Evolutionary conservation across 1,140 invertebrate species (phyloP).

Genomic region (Homarus americanus): DNA sequence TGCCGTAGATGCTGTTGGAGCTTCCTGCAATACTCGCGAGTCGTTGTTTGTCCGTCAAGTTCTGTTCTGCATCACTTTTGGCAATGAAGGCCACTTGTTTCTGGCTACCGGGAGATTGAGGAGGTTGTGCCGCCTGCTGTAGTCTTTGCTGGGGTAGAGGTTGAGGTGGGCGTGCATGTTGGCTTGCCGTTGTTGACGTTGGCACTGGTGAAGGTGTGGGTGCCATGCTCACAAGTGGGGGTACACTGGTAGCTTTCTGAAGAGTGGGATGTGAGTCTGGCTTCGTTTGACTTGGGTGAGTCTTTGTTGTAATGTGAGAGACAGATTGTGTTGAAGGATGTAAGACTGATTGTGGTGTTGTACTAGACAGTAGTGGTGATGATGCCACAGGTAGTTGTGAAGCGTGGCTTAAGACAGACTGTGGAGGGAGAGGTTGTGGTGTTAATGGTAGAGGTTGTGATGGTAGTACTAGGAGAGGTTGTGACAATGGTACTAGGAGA

Average conservation of each 20-base stretch:
- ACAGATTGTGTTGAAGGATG: slow-evolving; percentile 22
- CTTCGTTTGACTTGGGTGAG: slow-evolving; percentile 36
- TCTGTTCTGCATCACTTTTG: slow-evolving; percentile 46
- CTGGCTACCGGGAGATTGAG: slow-evolving; percentile 46
- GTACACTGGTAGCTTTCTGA: slow-evolving; percentile 37
- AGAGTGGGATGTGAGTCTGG: slow-evolving; percentile 14
- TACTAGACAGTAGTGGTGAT: neutral
- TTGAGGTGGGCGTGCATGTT: slow-evolving; percentile 76
- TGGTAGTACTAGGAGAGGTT: neutral
- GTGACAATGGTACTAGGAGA: neutral
- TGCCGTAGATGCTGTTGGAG: slow-evolving; percentile 61
- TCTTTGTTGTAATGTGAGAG: slow-evolving; percentile 10
- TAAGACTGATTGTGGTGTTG: slow-evolving; percentile 19
- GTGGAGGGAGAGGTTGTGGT: slow-evolving; percentile 1
- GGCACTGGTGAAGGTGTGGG: slow-evolving; percentile 33
- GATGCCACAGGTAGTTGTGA: neutral
- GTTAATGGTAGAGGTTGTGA: neutral
- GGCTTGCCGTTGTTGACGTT: slow-evolving; percentile 20
- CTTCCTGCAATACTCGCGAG: slow-evolving; percentile 53
- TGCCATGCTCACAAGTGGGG: neutral
- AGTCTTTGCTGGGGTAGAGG: slow-evolving; percentile 85
- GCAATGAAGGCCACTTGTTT: slow-evolving; percentile 34
- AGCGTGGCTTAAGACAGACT: neutral
- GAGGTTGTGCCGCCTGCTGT: slow-evolving; percentile 54
- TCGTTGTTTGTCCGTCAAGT: slow-evolving; percentile 41